phyloP scores from a whole-genome alignment of 2,113 vertebrate species.

The Dipodomys stephensi region DNA sequence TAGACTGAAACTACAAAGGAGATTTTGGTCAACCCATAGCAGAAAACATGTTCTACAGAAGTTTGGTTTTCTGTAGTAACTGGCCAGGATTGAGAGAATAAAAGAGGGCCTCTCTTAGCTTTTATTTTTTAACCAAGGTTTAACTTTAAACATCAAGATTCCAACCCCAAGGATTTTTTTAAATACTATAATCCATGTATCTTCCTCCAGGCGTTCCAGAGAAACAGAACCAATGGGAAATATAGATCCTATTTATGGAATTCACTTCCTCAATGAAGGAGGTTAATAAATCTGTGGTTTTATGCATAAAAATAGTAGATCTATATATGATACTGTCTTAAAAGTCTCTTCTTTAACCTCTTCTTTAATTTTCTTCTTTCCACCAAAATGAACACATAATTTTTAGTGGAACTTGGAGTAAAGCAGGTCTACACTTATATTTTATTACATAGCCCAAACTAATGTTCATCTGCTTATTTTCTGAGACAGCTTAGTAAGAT shows the following conservation, averaged over 20 bases:
- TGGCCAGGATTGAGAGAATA: background rate
- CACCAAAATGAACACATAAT: background rate
- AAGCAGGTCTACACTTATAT: background rate
- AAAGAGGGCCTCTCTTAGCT: background rate
- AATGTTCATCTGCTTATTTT: background rate
- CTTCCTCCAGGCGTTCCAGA: background rate
- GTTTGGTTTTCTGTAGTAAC: background rate
- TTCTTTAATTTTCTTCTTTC: background rate
- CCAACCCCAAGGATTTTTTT: background rate
- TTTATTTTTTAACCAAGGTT: background rate
- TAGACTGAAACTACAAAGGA: background rate
- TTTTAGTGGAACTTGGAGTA: slow-evolving; percentile 2
- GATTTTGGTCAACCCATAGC: background rate
- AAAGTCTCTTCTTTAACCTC: background rate
- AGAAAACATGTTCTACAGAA: background rate
- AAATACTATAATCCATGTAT: background rate
- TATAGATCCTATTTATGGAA: background rate
- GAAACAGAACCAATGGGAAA: background rate
- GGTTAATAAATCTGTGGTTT: background rate
- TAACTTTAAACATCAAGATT: slow-evolving; percentile 48
- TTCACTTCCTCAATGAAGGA: too few relatives aligned
- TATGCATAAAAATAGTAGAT: too few relatives aligned
- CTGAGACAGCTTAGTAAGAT: background rate
- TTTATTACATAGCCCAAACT: background rate
- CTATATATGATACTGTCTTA: too few relatives aligned